phyloP scores from a whole-genome alignment of 2,113 vertebrate genomes.

The Hepsetus odoe region DNA sequence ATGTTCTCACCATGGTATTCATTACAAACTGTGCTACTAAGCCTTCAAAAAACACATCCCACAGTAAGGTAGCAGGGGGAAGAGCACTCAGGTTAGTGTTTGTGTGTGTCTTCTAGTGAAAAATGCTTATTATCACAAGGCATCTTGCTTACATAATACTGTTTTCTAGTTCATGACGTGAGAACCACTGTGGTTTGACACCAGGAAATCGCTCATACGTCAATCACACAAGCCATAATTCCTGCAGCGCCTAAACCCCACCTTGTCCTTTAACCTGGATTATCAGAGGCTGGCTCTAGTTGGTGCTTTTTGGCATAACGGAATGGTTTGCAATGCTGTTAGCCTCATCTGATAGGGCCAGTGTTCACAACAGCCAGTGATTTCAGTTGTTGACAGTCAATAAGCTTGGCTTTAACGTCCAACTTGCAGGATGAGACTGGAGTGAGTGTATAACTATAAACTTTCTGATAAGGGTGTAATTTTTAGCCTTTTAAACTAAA shows the following conservation, averaged over 20 bases:
- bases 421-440: not conserved
- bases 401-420: not conserved
- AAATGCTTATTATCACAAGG: conserved; percentile 21
- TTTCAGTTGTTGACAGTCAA: conserved; percentile 4
- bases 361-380: not conserved
- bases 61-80: not conserved
- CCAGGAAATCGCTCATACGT: conserved; percentile 20
- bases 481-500: too few relatives aligned
- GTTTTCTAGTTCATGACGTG: conserved; percentile 36
- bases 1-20: not conserved
- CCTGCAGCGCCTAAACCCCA: not conserved
- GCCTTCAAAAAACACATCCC: too few relatives aligned
- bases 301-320: conserved; percentile 23
- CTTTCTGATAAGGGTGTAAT: not conserved
- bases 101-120: conserved; percentile 26
- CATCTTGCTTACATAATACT: conserved; percentile 36
- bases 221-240: not conserved
- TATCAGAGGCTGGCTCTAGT: not conserved
- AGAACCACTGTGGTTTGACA: not conserved
- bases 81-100: not conserved
- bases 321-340: conserved; percentile 22
- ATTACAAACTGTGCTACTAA: not conserved
- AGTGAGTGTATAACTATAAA: not conserved
- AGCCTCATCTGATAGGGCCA: conserved; percentile 10
- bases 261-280: not conserved